phyloP scores from a whole-genome alignment of 2,113 vertebrate genomes.

The Pogona vitticeps region DNA sequence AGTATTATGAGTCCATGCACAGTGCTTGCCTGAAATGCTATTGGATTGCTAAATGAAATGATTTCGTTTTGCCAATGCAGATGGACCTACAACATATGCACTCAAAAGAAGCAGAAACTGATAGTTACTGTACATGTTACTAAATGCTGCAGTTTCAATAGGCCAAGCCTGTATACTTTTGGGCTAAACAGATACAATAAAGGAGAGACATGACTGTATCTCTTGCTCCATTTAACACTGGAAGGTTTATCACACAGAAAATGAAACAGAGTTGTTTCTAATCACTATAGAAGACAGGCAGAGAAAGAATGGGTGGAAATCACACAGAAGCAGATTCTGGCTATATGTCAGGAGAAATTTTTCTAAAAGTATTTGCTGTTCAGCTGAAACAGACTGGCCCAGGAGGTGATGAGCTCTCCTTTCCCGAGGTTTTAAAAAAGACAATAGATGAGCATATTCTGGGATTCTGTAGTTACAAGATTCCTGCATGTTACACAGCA shows the following conservation, averaged over 20 bases:
- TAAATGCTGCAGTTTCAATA: neutral
- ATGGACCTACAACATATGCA: neutral
- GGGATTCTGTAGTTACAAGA: neutral
- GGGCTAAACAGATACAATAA: neutral
- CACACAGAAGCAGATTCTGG: neutral
- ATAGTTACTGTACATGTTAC: neutral
- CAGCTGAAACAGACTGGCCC: neutral
- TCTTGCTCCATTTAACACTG: neutral
- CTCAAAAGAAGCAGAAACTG: neutral
- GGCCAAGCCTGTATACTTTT: neutral
- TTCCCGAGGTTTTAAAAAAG: neutral
- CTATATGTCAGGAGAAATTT: neutral
- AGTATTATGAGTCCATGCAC: neutral
- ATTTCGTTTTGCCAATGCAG: neutral
- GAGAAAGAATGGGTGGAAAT: neutral
- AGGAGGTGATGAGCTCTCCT: neutral
- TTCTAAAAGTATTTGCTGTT: neutral
- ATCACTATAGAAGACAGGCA: neutral
- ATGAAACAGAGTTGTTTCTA: neutral
- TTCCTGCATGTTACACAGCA: neutral
- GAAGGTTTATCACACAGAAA: neutral
- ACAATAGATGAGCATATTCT: neutral
- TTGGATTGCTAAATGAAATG: neutral
- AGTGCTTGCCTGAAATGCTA: neutral
- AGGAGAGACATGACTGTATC: neutral